These are phyloP conservation scores for Sebastes ruberrimus DNA, from an alignment of 2,797 vertebrate genomes.

Conservation along the genomic window DNA sequence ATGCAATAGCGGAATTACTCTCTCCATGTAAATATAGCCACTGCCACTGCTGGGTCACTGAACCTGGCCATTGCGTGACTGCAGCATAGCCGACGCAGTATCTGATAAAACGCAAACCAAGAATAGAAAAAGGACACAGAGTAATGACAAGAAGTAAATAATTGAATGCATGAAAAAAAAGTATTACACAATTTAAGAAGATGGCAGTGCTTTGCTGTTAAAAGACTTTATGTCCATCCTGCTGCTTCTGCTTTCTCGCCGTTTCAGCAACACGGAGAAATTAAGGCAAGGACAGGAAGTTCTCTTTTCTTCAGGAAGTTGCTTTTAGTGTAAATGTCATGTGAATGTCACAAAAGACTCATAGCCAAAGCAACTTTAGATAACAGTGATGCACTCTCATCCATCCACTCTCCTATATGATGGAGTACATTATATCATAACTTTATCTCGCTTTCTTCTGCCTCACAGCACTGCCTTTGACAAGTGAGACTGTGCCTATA, in stretches of 20 bases:
- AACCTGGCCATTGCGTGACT: slow-evolving; percentile 39
- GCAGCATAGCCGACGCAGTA: slow-evolving; percentile 9
- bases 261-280: not conserved
- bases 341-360: not conserved
- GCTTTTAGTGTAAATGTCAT: slow-evolving; percentile 3
- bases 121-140: slow-evolving; percentile 42
- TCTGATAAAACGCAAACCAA: slow-evolving; percentile 33
- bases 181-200: not conserved
- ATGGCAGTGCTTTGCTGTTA: not conserved
- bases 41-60: slow-evolving; percentile 26
- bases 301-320: not conserved
- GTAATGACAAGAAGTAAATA: slow-evolving; percentile 47
- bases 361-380: not conserved
- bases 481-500: not conserved
- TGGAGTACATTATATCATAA: slow-evolving; percentile 23
- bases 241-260: not conserved
- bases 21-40: slow-evolving; percentile 31
- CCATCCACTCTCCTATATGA: not conserved
- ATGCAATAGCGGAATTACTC: not conserved
- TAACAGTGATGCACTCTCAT: not conserved
- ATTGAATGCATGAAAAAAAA: slow-evolving; percentile 34
- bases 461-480: slow-evolving; percentile 51
- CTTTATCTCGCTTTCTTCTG: slow-evolving; percentile 30
- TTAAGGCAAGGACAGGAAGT: not conserved
- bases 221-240: not conserved